phyloP scores from a whole-genome alignment of 2,797 vertebrate species.

The Schizopygopsis pylzovi region DNA sequence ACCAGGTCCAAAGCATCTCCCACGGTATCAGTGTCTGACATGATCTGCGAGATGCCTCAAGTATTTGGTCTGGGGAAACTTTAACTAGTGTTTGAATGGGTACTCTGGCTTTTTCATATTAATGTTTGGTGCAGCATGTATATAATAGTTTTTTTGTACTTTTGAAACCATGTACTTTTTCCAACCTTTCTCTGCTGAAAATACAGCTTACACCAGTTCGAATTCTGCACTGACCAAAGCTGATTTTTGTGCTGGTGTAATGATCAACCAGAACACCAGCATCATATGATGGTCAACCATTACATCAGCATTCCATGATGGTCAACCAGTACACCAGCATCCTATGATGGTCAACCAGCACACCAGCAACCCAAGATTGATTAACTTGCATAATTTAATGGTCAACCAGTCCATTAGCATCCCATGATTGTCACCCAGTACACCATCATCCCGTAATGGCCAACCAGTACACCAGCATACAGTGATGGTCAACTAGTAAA shows the following conservation, averaged over 20 bases:
- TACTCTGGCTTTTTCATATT: background rate
- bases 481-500: too few species aligned
- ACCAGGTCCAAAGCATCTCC: constrained; percentile 27
- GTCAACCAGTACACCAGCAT: background rate
- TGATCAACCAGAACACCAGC: background rate
- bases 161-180: background rate
- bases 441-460: background rate
- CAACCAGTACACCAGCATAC: background rate
- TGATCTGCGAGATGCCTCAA: constrained; percentile 18
- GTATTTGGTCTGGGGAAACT: background rate
- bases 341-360: background rate
- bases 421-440: fast-evolving
- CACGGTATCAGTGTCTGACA: constrained; percentile 22
- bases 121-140: too few species aligned
- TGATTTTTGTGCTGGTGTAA: background rate
- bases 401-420: background rate
- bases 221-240: background rate
- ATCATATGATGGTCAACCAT: background rate
- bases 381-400: background rate
- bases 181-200: background rate
- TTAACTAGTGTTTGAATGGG: background rate
- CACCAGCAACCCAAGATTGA: background rate
- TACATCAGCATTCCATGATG: background rate
- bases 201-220: background rate
- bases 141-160: background rate